Conservation (phyloP, 2,888 invertebrate genomes). For the Tenthredo mesomela region DNA sequence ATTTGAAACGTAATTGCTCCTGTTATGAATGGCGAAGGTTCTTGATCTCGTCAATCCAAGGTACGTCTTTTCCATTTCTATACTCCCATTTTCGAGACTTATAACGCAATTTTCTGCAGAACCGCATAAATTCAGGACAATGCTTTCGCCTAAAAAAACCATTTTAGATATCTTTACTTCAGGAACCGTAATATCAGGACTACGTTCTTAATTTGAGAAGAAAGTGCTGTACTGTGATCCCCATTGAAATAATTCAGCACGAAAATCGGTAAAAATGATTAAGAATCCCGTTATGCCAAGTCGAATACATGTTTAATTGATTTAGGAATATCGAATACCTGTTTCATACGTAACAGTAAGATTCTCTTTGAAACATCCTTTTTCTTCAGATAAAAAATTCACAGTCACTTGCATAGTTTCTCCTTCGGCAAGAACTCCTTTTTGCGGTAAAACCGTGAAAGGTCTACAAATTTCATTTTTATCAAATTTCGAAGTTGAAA, state of each 20-base stretch:
- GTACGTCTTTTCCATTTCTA: constrained; percentile 81
- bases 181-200: neutral
- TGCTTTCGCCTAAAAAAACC: constrained; percentile 78
- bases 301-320: neutral
- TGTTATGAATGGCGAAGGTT: constrained; percentile 80
- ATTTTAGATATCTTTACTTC: neutral
- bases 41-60: constrained; percentile 81
- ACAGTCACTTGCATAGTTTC: constrained; percentile 79
- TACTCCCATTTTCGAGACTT: constrained; percentile 78
- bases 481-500: neutral
- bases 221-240: too few species aligned
- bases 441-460: constrained; percentile 75
- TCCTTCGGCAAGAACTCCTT: constrained; percentile 79
- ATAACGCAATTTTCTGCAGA: constrained; percentile 79
- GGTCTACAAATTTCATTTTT: constrained; percentile 15
- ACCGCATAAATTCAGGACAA: constrained; percentile 78
- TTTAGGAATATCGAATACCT: constrained; percentile 63
- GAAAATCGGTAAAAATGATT: neutral
- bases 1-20: constrained; percentile 79
- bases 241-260: too few species aligned
- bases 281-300: neutral
- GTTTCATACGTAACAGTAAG: constrained; percentile 75
- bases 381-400: constrained; percentile 79
- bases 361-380: constrained; percentile 77
- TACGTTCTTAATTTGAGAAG: neutral